Base-by-base conservation (phyloP, 2,888 invertebrate genomes). In the Siphlonurus alternatus region DNA sequence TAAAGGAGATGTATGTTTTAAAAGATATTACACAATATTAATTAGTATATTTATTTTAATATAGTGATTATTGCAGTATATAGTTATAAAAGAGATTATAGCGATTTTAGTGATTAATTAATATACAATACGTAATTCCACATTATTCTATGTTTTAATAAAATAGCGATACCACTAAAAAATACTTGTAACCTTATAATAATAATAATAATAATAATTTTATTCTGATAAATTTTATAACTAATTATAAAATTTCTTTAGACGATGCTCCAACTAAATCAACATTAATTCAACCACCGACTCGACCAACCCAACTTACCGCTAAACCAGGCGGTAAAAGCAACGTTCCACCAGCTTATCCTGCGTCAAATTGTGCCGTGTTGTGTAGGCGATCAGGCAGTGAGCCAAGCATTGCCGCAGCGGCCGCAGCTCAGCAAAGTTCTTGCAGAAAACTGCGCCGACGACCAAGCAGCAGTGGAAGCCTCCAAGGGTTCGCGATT, bases 221-320 rank as follows among this genome's bases (percentile, higher is more conserved):
- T n/a, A n/a, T n/a, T n/a, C n/a, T n/a, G n/a, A n/a, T n/a, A n/a
- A n/a, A n/a, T n/a, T n/a, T n/a, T n/a, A n/a, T n/a, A n/a, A n/a
- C n/a, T 38, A 38, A 38, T 38, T 38, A 10, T 38, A 15, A 38
- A 10, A 38, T 38, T 10, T 38, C 15, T 38, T 5, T 38, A 38
- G 38, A 38, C 5, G 56, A 23, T 23, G 25, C 10, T 51, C 59
- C n/a, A 38, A n/a, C 10, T n/a, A 19, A 19, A 15, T 1, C 15
- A 72, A 67, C 73, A 75, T n/a, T n/a, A n/a, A n/a, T n/a, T n/a
- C n/a, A n/a, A n/a, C 61, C 72, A 75, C 56, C 69, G 68, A 3
- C 68, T 68, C 62, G 67, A 67, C 62, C 66, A 64, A 23, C 64
- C 66, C 22, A 63, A 69, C 59, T 61, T 69, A 60, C 69, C 69